Conservation (phyloP, 2,888 invertebrate genomes). For the Sesia apiformis region DNA sequence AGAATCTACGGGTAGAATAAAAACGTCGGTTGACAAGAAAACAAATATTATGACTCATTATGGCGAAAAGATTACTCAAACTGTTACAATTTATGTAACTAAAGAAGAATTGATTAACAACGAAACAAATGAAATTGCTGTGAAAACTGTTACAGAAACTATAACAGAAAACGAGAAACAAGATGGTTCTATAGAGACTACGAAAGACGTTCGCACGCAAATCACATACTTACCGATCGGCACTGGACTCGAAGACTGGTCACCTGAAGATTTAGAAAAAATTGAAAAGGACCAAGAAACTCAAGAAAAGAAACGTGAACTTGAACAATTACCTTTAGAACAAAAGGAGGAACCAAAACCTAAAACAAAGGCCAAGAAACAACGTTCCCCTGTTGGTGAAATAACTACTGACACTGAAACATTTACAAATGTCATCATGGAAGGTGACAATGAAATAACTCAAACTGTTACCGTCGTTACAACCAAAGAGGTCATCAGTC, state of each 20-base stretch:
- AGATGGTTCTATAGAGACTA: constrained; percentile 60
- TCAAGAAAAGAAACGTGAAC: constrained; percentile 28
- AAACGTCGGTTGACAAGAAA: constrained; percentile 62
- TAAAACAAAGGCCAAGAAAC: constrained; percentile 43
- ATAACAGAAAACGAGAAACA: constrained; percentile 54
- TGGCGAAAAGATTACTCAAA: constrained; percentile 58
- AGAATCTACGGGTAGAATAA: constrained; percentile 53
- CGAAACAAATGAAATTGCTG: constrained; percentile 53
- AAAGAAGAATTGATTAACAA: constrained; percentile 59
- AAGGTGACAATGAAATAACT: constrained; percentile 58
- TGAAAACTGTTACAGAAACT: constrained; percentile 63
- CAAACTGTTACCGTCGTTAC: constrained; percentile 68
- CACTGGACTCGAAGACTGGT: constrained; percentile 59
- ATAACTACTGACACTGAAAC: constrained; percentile 63
- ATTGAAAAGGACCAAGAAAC: constrained; percentile 41
- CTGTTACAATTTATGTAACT: constrained; percentile 52
- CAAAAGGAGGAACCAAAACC: constrained; percentile 25
- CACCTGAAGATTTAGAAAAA: constrained; percentile 57
- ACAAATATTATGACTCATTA: constrained; percentile 60
- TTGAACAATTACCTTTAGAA: constrained; percentile 28
- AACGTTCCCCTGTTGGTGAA: constrained; percentile 62
- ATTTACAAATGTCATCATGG: constrained; percentile 55
- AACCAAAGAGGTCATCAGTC: constrained; percentile 63
- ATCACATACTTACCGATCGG: constrained; percentile 65
- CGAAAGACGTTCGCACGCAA: constrained; percentile 64